Conservation (phyloP, 2,888 invertebrate species). For the Sarcophaga caerulescens region DNA sequence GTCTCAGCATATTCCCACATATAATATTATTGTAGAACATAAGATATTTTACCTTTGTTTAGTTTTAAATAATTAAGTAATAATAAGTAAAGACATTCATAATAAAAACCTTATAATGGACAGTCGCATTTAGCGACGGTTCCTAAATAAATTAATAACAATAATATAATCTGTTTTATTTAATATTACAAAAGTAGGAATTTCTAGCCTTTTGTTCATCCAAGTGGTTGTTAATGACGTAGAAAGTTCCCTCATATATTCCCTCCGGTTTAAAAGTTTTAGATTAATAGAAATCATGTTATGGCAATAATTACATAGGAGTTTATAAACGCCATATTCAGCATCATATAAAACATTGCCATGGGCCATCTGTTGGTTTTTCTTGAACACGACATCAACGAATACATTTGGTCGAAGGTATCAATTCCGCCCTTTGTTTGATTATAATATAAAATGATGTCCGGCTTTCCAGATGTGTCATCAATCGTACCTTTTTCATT, state of each 20-base stretch:
- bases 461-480: slow-evolving; percentile 43
- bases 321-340: slow-evolving; percentile 30
- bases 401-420: slow-evolving; percentile 65
- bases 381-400: slow-evolving; percentile 49
- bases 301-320: background rate
- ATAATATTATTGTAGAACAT: too few relatives aligned
- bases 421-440: slow-evolving; percentile 63
- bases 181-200: background rate
- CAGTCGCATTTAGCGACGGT: too few relatives aligned
- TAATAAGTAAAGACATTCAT: too few relatives aligned
- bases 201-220: slow-evolving; percentile 3
- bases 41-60: too few relatives aligned
- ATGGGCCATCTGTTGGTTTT: slow-evolving; percentile 41
- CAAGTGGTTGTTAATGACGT: background rate
- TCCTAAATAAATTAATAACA: too few relatives aligned
- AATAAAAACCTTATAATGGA: too few relatives aligned
- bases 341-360: slow-evolving; percentile 41
- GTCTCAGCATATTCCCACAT: too few relatives aligned
- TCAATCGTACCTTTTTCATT: slow-evolving; percentile 24
- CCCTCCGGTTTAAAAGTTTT: background rate
- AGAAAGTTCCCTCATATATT: slow-evolving; percentile 4
- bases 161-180: too few relatives aligned
- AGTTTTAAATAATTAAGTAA: too few relatives aligned
- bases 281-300: background rate
- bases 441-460: slow-evolving; percentile 55